Evolutionary conservation across 2,888 invertebrate species (phyloP).

Genomic region (Aelia acuminata): DNA sequence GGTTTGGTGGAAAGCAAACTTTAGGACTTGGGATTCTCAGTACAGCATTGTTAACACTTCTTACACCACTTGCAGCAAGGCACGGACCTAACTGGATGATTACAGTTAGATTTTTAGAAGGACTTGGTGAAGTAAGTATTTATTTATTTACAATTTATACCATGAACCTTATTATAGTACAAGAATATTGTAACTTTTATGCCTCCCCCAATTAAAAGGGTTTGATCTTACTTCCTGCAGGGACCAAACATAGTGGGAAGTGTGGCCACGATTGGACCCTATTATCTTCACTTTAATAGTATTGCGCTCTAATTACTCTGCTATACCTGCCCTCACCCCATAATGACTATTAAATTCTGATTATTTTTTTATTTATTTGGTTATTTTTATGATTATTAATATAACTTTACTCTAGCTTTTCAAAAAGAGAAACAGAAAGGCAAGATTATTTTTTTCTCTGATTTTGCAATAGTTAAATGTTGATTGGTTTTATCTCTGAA

Average conservation of each 20-base stretch:
- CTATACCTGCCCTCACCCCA: no score
- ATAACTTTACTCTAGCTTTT: background rate
- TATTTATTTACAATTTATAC: background rate
- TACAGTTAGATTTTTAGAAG: constrained; percentile 73
- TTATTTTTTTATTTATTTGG: background rate
- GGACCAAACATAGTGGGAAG: no score
- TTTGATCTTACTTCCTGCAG: no score
- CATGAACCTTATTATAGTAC: no score
- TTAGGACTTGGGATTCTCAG: constrained; percentile 71
- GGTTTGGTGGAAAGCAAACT: constrained; percentile 71
- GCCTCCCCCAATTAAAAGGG: no score
- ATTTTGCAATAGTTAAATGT: no score
- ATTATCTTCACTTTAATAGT: no score
- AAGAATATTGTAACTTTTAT: constrained; percentile 15
- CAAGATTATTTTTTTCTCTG: no score
- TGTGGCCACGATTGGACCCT: no score
- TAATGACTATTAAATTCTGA: no score
- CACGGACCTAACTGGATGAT: constrained; percentile 74
- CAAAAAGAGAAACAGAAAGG: background rate
- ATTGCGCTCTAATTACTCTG: no score
- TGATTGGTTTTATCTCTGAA: no score
- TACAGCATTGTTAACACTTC: constrained; percentile 70
- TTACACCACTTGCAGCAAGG: constrained; percentile 71
- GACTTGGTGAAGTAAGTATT: constrained; percentile 71
- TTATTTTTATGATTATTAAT: background rate